These are phyloP conservation scores for Mamestra configurata DNA, from an alignment of 1,140 invertebrate genomes.

Conservation along the genomic window DNA sequence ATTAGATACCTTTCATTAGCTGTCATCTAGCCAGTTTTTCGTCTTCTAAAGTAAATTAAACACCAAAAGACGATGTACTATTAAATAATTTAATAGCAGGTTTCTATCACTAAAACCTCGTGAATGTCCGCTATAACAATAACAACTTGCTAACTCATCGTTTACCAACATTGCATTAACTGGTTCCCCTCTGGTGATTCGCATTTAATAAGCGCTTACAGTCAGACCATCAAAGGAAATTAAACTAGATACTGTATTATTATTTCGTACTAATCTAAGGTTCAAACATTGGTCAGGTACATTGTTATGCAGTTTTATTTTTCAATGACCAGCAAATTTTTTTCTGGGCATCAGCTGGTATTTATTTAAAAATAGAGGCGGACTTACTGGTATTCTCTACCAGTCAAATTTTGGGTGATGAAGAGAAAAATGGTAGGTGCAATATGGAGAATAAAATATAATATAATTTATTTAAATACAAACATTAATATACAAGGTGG, in stretches of 20 bases:
- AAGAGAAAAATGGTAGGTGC: no score
- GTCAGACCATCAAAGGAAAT: constrained; percentile 4
- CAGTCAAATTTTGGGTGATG: no score
- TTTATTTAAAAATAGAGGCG: no score
- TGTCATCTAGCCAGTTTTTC: no score
- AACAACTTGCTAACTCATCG: constrained; percentile 13
- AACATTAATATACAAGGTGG: no score
- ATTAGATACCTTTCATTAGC: no score
- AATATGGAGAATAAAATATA: no score
- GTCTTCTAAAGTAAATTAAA: neutral
- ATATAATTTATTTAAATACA: no score
- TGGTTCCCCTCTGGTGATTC: neutral
- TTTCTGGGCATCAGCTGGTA: no score
- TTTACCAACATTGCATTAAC: constrained; percentile 4
- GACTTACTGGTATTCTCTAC: no score
- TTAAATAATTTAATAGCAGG: neutral
- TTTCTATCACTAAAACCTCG: neutral
- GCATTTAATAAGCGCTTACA: neutral
- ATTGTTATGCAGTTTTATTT: no score
- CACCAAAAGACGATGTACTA: neutral
- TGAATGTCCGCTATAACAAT: neutral
- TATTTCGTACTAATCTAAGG: neutral
- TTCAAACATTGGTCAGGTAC: neutral
- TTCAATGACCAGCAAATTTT: no score
- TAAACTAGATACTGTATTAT: neutral